Percentiles rank a stretch among this genome's conserved stretches.
Conservation (phyloP, 2,797 vertebrate genomes). For the Rousettus madagascariensis region DNA sequence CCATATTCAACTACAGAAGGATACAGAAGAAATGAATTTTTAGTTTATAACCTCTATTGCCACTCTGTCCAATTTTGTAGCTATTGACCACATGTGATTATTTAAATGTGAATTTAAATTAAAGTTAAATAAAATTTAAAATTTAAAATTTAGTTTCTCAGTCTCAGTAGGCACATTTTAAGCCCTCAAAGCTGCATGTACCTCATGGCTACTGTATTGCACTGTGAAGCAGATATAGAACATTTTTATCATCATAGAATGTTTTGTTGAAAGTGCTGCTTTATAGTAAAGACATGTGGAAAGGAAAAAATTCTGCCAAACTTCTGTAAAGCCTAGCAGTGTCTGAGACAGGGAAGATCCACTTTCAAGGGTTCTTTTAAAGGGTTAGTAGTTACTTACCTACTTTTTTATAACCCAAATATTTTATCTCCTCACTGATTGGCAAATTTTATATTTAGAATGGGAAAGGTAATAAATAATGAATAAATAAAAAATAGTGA, state of each 20-base stretch:
- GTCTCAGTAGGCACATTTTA: background rate
- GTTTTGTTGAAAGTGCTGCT: background rate
- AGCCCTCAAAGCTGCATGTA: background rate
- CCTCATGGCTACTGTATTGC: background rate
- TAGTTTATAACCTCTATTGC: background rate
- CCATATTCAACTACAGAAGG: background rate
- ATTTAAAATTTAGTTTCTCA: background rate
- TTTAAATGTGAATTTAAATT: background rate
- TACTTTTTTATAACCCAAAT: background rate
- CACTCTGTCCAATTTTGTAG: background rate
- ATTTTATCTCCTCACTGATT: background rate
- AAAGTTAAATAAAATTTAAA: background rate
- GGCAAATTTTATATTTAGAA: conserved; percentile 2
- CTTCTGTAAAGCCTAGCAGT: background rate
- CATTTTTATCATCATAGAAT: background rate
- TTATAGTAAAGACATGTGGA: background rate
- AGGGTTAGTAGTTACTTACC: background rate
- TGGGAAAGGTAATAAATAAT: background rate
- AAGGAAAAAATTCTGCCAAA: background rate
- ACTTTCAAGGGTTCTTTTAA: background rate
- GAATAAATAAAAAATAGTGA: background rate
- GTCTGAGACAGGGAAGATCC: background rate
- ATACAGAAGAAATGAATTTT: background rate
- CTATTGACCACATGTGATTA: background rate
- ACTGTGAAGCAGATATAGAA: background rate